These are phyloP conservation scores for Caligus rogercresseyi DNA, from an alignment of 1,140 invertebrate genomes.

Conservation along the genomic window DNA sequence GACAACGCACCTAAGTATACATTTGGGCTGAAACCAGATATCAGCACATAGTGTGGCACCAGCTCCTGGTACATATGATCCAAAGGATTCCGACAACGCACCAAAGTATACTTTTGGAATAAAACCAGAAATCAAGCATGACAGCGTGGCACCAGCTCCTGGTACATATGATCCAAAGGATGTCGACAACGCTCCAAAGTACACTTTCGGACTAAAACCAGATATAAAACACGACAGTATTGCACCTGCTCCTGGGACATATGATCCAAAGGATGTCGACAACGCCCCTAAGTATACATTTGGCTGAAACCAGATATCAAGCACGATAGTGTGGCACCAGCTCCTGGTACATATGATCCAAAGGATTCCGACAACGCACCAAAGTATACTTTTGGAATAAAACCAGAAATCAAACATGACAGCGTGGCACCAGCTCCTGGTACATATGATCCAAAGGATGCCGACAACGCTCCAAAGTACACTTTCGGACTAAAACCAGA, in stretches of 20 bases:
- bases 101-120: neutral
- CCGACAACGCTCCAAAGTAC: too few relatives aligned
- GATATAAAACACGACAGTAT: neutral
- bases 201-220: conserved; percentile 1
- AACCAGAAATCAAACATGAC: too few relatives aligned
- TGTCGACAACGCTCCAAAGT: neutral
- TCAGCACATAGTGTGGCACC: neutral
- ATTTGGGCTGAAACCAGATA: conserved; percentile 3
- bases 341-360: too few relatives aligned
- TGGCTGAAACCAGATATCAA: too few relatives aligned
- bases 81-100: neutral
- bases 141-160: neutral
- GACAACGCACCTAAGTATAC: neutral
- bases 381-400: too few relatives aligned
- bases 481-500: too few relatives aligned
- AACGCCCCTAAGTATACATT: too few relatives aligned
- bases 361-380: too few relatives aligned
- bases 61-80: neutral
- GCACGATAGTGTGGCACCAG: too few relatives aligned
- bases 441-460: too few relatives aligned
- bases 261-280: too few relatives aligned
- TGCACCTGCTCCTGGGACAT: neutral
- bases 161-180: conserved; percentile 1
- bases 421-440: too few relatives aligned
- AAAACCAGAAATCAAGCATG: neutral